Evolutionary conservation across 2,888 invertebrate species (phyloP).

Genomic region (Strigamia maritima): DNA sequence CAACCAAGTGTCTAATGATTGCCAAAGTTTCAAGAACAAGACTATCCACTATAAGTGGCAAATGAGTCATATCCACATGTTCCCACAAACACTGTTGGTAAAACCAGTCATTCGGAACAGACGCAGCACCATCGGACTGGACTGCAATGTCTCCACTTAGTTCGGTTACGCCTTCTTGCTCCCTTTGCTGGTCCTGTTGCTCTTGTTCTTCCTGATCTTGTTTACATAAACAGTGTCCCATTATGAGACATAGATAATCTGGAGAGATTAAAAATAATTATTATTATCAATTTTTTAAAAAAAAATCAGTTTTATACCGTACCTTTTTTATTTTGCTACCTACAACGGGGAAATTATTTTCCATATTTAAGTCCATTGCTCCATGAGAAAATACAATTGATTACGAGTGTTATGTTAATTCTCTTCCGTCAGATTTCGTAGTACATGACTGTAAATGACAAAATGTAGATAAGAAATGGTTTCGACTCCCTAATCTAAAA

Average conservation of each 20-base stretch:
- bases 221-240: slow-evolving; percentile 77
- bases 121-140: slow-evolving; percentile 31
- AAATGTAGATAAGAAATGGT: neutral
- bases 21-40: slow-evolving; percentile 76
- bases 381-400: neutral
- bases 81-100: slow-evolving; percentile 39
- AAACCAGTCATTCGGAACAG: neutral
- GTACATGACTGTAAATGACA: neutral
- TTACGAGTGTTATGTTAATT: neutral
- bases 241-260: slow-evolving; percentile 48
- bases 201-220: slow-evolving; percentile 54
- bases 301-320: too few relatives aligned
- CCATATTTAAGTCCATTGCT: neutral
- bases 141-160: slow-evolving; percentile 35
- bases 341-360: neutral
- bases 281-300: too few relatives aligned
- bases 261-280: neutral
- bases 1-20: slow-evolving; percentile 76
- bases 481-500: neutral
- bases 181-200: neutral
- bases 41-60: slow-evolving; percentile 59
- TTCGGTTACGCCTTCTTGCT: neutral
- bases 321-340: neutral
- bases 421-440: neutral
- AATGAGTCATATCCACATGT: slow-evolving; percentile 43